These are phyloP conservation scores for Anoura caudifer DNA, from an alignment of 2,113 vertebrate species.

Conservation along the genomic window DNA sequence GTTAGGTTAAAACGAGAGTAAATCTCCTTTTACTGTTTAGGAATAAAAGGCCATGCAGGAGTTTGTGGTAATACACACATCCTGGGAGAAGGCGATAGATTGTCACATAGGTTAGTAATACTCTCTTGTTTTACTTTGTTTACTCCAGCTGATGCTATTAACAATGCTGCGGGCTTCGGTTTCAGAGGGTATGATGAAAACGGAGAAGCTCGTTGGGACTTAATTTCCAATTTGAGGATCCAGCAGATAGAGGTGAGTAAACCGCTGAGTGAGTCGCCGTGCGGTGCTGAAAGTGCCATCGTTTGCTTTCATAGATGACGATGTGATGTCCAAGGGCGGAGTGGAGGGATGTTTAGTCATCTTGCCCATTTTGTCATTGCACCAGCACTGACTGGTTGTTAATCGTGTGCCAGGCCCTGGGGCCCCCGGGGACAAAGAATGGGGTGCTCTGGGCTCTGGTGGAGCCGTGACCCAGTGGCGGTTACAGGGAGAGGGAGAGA, in stretches of 20 bases:
- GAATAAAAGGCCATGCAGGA: neutral
- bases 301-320: neutral
- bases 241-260: slow-evolving; percentile 93
- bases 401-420: fast-evolving
- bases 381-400: fast-evolving
- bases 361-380: neutral
- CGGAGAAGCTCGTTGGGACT: slow-evolving; percentile 91
- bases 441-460: fast-evolving
- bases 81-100: fast-evolving
- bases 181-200: slow-evolving; percentile 95
- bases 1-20: neutral
- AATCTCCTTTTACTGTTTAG: neutral
- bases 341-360: neutral
- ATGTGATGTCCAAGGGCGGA: neutral
- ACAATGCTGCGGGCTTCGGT: slow-evolving; percentile 98
- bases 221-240: slow-evolving; percentile 96
- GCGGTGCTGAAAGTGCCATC: fast-evolving
- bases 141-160: slow-evolving; percentile 94
- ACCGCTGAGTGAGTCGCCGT: neutral
- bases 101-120: neutral
- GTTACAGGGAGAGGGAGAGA: neutral
- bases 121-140: slow-evolving; percentile 11
- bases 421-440: neutral
- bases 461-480: too few species aligned
- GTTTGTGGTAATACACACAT: fast-evolving